These are phyloP conservation scores for Tetramorium alpestre DNA, from an alignment of 1,140 invertebrate genomes.

Conservation along the genomic window DNA sequence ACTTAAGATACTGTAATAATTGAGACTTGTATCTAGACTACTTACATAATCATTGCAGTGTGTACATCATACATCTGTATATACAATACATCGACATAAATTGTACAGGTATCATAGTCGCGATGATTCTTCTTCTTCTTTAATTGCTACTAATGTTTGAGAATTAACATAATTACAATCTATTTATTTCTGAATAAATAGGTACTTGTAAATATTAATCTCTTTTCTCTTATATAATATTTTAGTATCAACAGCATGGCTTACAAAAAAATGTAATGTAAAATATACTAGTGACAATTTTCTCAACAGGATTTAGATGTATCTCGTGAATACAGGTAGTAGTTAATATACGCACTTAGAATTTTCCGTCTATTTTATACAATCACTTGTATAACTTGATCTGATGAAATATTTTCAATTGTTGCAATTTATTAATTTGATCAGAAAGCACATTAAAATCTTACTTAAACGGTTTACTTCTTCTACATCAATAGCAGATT, in stretches of 20 bases:
- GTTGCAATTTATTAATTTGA: not conserved
- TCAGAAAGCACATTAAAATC: not conserved
- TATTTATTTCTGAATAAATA: conserved; percentile 7
- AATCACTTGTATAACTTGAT: not conserved
- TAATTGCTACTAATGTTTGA: conserved; percentile 29
- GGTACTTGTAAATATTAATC: conserved; percentile 30
- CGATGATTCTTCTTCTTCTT: not conserved
- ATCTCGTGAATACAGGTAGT: not conserved
- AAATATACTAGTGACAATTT: not conserved
- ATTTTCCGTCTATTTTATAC: not conserved
- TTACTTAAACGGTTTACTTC: not conserved
- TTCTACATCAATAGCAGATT: not conserved
- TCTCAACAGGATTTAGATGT: not conserved
- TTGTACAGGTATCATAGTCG: conserved; percentile 19
- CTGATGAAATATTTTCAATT: not conserved
- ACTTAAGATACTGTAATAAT: not conserved
- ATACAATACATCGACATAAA: not conserved
- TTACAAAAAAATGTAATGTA: conserved; percentile 1
- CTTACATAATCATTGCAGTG: conserved; percentile 29
- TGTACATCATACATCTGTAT: not conserved
- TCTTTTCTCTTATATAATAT: conserved; percentile 11
- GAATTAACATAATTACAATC: conserved; percentile 60
- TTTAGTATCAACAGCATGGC: not conserved
- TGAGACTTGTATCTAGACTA: not conserved
- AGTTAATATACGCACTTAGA: not conserved